phyloP scores from a whole-genome alignment of 2,113 vertebrate genomes.

The Gracilinanus agilis region DNA sequence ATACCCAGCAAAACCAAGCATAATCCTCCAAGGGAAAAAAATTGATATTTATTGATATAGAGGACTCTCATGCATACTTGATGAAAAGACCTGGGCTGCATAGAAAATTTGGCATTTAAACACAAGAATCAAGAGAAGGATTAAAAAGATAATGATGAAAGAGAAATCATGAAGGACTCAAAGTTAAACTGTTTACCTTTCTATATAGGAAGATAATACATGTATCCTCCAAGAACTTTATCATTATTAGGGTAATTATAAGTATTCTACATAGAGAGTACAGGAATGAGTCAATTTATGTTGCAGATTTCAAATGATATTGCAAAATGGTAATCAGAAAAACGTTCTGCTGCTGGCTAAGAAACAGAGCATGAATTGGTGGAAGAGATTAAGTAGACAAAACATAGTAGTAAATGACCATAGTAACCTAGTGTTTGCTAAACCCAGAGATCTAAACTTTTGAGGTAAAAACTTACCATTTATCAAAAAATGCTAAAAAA shows the following conservation, averaged over 20 bases:
- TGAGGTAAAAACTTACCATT: neutral
- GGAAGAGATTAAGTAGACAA: neutral
- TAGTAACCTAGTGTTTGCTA: neutral
- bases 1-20: neutral
- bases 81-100: neutral
- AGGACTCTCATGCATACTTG: neutral
- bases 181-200: neutral
- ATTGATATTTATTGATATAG: neutral
- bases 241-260: neutral
- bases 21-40: neutral
- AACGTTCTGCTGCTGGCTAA: neutral
- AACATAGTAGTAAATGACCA: neutral
- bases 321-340: neutral
- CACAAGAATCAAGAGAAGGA: neutral
- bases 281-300: neutral
- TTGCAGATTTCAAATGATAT: constrained; percentile 2
- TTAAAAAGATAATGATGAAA: neutral
- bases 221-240: neutral
- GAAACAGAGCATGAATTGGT: neutral
- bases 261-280: neutral
- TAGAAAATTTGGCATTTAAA: neutral
- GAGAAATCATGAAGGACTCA: neutral
- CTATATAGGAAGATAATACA: neutral
- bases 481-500: neutral
- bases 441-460: neutral